Percentiles rank a stretch among this genome's conserved stretches.
Conservation (phyloP, 2,113 vertebrate species). For the Cebus imitator region DNA sequence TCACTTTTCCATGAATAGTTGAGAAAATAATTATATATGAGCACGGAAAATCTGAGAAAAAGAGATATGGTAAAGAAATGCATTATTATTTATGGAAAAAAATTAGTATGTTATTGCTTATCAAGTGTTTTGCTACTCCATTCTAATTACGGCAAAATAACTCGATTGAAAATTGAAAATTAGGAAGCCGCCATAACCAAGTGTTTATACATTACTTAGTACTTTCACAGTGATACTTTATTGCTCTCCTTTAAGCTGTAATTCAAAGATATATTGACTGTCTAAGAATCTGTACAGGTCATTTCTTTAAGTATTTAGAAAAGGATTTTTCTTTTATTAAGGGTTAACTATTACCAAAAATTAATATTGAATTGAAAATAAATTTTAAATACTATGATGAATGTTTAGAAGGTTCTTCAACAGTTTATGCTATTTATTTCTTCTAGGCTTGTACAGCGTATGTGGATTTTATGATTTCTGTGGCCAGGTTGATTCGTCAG, state of each 20-base stretch:
- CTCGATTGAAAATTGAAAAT: neutral
- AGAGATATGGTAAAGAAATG: neutral
- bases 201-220: neutral
- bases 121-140: neutral
- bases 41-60: neutral
- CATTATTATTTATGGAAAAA: conserved; percentile 20
- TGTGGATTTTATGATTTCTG: conserved; percentile 92
- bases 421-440: conserved; percentile 47
- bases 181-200: neutral
- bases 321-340: conserved; percentile 21
- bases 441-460: conserved; percentile 93
- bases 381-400: neutral
- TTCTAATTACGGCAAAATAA: conserved; percentile 42
- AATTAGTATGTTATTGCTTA: neutral
- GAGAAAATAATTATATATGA: neutral
- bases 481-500: conserved; percentile 90
- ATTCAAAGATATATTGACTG: neutral
- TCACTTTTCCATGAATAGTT: neutral
- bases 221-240: neutral
- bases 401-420: conserved; percentile 22
- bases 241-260: neutral
- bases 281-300: neutral
- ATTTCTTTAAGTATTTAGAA: conserved; percentile 41
- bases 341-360: conserved; percentile 28
- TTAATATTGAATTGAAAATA: conserved; percentile 25